phyloP scores from a whole-genome alignment of 2,113 vertebrate genomes.

The Gopherus evgoodei region DNA sequence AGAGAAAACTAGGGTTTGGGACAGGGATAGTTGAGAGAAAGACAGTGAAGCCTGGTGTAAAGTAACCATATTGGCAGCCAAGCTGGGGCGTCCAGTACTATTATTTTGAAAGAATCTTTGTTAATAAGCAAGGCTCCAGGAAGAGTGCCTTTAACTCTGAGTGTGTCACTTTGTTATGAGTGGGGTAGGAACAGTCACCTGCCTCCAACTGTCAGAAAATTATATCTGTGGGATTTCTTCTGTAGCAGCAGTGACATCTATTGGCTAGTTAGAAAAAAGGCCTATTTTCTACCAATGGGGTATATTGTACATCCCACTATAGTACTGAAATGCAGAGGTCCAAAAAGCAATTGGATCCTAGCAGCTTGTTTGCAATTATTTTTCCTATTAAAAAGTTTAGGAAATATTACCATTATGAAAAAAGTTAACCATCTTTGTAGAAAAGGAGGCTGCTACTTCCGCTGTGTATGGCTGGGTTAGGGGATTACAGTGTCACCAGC shows the following conservation, averaged over 20 bases:
- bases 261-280: background rate
- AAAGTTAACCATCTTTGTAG: background rate
- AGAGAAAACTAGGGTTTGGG: background rate
- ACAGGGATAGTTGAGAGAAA: background rate
- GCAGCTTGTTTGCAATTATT: accelerated
- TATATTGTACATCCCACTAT: accelerated
- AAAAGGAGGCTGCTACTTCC: background rate
- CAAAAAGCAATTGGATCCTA: background rate
- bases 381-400: accelerated
- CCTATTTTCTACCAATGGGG: background rate
- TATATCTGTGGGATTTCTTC: accelerated
- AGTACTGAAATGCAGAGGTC: background rate
- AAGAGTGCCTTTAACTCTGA: background rate
- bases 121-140: background rate
- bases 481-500: background rate
- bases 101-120: background rate
- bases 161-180: background rate
- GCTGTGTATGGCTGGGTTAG: background rate
- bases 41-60: background rate
- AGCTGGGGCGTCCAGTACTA: conserved; percentile 2
- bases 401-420: background rate
- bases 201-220: background rate
- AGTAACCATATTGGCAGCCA: background rate
- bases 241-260: background rate
- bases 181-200: accelerated